phyloP scores from a whole-genome alignment of 2,888 invertebrate species.

The Chloroclystis v-ata region DNA sequence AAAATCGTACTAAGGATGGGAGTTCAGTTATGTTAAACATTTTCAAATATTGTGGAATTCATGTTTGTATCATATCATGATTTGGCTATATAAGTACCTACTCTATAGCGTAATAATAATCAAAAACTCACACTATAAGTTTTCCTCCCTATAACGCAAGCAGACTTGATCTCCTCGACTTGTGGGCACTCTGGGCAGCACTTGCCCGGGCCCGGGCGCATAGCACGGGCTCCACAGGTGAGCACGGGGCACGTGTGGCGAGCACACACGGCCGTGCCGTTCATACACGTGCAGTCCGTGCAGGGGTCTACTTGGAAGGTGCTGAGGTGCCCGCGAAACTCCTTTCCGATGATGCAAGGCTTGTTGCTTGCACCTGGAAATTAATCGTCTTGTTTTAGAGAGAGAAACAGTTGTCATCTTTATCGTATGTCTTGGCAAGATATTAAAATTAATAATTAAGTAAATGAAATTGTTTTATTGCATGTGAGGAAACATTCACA shows the following conservation, averaged over 20 bases:
- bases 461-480: too few relatives aligned
- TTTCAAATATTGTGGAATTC: too few relatives aligned
- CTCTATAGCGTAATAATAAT: neutral
- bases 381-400: neutral
- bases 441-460: too few relatives aligned
- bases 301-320: slow-evolving; percentile 85
- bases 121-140: slow-evolving; percentile 82
- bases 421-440: too few relatives aligned
- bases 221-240: slow-evolving; percentile 87
- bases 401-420: too few relatives aligned
- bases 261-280: slow-evolving; percentile 88
- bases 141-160: slow-evolving; percentile 81
- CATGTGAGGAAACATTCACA: too few relatives aligned
- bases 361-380: slow-evolving; percentile 58
- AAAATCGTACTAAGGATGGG: too few relatives aligned
- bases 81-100: neutral
- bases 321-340: slow-evolving; percentile 80
- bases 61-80: too few relatives aligned
- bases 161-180: slow-evolving; percentile 82
- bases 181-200: slow-evolving; percentile 89
- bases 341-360: slow-evolving; percentile 85
- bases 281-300: slow-evolving; percentile 89
- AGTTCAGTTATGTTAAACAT: too few relatives aligned
- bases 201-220: slow-evolving; percentile 80
- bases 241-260: slow-evolving; percentile 93